phyloP scores from a whole-genome alignment of 2,888 invertebrate genomes.

The Hyposoter dolosus region DNA sequence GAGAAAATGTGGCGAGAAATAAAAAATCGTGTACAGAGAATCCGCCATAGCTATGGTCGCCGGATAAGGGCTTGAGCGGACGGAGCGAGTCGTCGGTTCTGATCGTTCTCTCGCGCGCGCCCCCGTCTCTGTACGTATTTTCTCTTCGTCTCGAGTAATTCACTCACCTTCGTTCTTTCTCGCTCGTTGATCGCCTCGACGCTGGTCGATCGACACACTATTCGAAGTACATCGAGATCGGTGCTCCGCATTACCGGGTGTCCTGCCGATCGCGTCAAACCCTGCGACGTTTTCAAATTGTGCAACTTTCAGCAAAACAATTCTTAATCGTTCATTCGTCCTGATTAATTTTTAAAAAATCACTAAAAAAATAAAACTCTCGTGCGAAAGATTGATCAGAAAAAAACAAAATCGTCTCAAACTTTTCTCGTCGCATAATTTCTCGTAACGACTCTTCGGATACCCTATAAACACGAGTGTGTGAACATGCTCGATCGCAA shows the following conservation, averaged over 20 bases:
- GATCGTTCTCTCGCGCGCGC: constrained; percentile 58
- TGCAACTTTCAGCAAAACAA: not conserved
- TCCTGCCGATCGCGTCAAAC: not conserved
- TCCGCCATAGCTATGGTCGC: constrained; percentile 37
- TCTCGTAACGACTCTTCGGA: not conserved
- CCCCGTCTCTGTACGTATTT: constrained; percentile 26
- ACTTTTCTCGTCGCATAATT: not conserved
- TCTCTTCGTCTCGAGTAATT: constrained; percentile 32
- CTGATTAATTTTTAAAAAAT: no score
- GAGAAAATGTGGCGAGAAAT: constrained; percentile 61
- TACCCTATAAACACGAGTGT: not conserved
- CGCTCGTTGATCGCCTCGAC: constrained; percentile 28
- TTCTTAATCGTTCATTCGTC: not conserved
- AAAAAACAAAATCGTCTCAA: not conserved
- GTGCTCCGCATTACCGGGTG: constrained; percentile 16
- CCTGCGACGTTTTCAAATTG: not conserved
- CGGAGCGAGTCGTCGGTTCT: constrained; percentile 54
- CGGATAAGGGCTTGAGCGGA: constrained; percentile 67
- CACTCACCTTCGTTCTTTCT: constrained; percentile 39
- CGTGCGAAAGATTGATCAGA: not conserved
- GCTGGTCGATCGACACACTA: constrained; percentile 37
- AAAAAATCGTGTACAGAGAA: constrained; percentile 54
- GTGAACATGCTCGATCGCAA: constrained; percentile 10
- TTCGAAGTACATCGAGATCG: constrained; percentile 58
- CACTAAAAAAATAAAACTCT: not conserved